Evolutionary conservation across 2,888 invertebrate genomes (phyloP).

Genomic region (Synanthedon formicaeformis): DNA sequence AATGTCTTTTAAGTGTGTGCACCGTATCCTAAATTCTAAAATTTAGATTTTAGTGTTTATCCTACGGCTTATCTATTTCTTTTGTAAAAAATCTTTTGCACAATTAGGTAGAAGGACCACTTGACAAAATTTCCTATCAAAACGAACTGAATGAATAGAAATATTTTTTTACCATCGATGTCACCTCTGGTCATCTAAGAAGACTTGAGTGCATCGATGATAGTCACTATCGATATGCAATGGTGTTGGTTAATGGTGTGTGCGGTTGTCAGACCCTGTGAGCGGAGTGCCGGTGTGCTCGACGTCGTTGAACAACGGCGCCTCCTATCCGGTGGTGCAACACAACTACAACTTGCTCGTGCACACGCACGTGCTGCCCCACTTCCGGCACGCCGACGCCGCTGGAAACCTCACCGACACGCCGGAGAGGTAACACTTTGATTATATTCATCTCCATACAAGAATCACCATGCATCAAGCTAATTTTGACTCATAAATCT

Average conservation of each 20-base stretch:
- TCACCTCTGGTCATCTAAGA: no score
- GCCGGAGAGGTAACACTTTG: slow-evolving; percentile 54
- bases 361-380: slow-evolving; percentile 80
- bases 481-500: background rate
- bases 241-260: background rate
- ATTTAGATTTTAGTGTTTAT: no score
- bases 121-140: no score
- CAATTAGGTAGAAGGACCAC: no score
- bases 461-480: no score
- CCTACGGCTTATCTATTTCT: no score
- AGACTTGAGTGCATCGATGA: no score
- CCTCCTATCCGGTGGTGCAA: slow-evolving; percentile 67
- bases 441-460: background rate
- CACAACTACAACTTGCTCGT: slow-evolving; percentile 85
- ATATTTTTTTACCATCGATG: no score
- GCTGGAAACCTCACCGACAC: slow-evolving; percentile 52
- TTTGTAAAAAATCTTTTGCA: no score
- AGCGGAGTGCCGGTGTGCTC: slow-evolving; percentile 82
- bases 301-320: slow-evolving; percentile 68
- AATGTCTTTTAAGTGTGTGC: no score
- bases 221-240: background rate
- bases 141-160: no score
- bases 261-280: slow-evolving; percentile 68
- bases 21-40: no score
- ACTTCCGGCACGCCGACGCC: slow-evolving; percentile 55